Evolutionary conservation across 2,113 vertebrate species (phyloP), one percentile per base, ranked within the genome.

Genomic region (Monopterus albus): DNA sequence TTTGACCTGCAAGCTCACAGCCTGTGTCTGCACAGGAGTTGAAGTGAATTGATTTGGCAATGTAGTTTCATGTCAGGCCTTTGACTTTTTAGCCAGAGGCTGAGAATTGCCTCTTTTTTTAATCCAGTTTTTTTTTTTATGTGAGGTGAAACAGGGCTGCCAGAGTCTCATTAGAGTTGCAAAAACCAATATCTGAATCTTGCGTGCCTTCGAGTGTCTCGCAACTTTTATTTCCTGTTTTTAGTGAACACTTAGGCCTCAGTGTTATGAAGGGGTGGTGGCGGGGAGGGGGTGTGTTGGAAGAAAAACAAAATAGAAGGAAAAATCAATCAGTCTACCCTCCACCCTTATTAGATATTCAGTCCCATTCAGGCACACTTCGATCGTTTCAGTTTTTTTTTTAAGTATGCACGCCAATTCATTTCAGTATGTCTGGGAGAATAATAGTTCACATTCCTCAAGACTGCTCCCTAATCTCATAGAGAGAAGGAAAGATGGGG

Each of bases 361-460:
- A 58, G 31, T 58, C 62, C n/a, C 71, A 72, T 84, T 85, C 68
- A 73, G 50, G 36, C 64, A 38, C 2, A 23, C 69, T 85, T 88
- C 80, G 71, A 90, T 88, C 57, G 40, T 62, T 43, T 67, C 28
- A 4, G 42, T 71, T 60, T 75, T 68, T 82, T n/a, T 76, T 63
- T 60, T 20, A 81, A 81, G 67, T 87, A 53, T 66, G 61, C 58
- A 33, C 60, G 78, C 81, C 73, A 86, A 84, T 87, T 89, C 72
- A 76, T 89, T 91, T 83, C 55, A 62, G 51, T 47, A 81, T 47
- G 85, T 89, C 90, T 70, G 31, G 18, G 58, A 72, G 87, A 91
- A 91, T 91, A 83, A 87, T 61, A 75, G 56, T 67, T 81, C 63
- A 31, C 85, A 85, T 91, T 89, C 78, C 71, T 88, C 84, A 88